Evolutionary conservation across 2,888 invertebrate species (phyloP).

Genomic region (Melinopterus prodromus): DNA sequence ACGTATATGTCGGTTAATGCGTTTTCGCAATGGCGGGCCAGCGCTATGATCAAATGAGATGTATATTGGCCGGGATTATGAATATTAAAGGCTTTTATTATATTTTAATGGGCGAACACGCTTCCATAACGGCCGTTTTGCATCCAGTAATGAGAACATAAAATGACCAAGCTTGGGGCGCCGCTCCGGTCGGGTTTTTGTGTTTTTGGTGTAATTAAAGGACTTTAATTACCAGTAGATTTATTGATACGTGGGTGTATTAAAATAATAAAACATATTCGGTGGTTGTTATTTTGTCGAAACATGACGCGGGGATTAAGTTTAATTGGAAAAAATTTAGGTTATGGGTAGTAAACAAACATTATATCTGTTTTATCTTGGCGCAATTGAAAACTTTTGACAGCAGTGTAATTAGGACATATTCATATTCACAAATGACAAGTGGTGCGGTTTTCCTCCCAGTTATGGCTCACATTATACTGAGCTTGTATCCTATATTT

Average conservation of each 20-base stretch:
- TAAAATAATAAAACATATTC: background rate
- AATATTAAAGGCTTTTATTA: slow-evolving; percentile 4
- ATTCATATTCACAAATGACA: too few relatives aligned
- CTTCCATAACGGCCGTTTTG: background rate
- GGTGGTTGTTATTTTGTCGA: background rate
- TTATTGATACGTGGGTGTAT: background rate
- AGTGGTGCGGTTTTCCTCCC: too few relatives aligned
- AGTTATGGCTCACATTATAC: too few relatives aligned
- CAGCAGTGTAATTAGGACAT: too few relatives aligned
- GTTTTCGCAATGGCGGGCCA: background rate
- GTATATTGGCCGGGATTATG: slow-evolving; percentile 4
- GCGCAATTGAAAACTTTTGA: too few relatives aligned
- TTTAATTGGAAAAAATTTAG: background rate
- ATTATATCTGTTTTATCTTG: too few relatives aligned
- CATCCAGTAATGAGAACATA: slow-evolving; percentile 4
- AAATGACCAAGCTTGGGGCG: background rate
- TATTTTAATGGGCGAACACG: background rate
- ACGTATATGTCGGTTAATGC: background rate
- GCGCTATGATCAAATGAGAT: background rate
- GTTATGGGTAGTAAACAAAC: background rate
- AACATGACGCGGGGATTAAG: background rate
- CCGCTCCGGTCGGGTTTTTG: background rate
- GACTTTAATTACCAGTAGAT: background rate
- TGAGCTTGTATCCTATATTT: background rate
- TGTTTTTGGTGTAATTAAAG: background rate